Percentiles rank a stretch among this genome's conserved stretches.
These are phyloP conservation scores for Nemotelus nigrinus DNA, from an alignment of 2,888 invertebrate species.

Conservation along the genomic window DNA sequence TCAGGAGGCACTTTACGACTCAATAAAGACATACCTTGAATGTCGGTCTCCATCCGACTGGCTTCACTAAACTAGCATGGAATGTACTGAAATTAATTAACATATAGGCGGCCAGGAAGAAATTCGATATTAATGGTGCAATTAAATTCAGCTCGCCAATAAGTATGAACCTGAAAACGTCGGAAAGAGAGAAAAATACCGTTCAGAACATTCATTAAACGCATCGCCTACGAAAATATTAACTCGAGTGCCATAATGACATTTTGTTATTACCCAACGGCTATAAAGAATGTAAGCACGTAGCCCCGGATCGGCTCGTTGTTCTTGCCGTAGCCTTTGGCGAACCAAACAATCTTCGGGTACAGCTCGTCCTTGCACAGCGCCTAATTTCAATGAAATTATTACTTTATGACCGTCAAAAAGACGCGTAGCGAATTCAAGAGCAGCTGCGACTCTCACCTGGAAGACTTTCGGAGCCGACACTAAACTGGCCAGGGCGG, in stretches of 20 bases:
- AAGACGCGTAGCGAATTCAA: background rate
- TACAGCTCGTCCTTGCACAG: constrained; percentile 94
- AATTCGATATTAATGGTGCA: constrained; percentile 92
- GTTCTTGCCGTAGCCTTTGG: constrained; percentile 83
- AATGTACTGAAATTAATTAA: constrained; percentile 95
- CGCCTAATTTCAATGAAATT: constrained; percentile 68
- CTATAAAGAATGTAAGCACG: constrained; percentile 90
- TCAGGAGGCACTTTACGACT: too few relatives aligned
- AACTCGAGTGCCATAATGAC: background rate
- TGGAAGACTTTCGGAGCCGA: constrained; percentile 95
- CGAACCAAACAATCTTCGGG: constrained; percentile 91
- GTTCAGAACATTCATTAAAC: background rate
- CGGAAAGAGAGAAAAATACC: too few relatives aligned
- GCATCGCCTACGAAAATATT: background rate
- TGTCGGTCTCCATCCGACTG: constrained; percentile 89
- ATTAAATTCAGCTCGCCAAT: constrained; percentile 87
- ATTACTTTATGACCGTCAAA: constrained; percentile 25
- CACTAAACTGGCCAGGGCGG: constrained; percentile 94
- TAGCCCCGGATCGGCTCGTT: constrained; percentile 90
- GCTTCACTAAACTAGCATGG: constrained; percentile 89
- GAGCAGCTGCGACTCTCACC: constrained; percentile 58
- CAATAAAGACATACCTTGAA: constrained; percentile 72
- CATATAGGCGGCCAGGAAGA: constrained; percentile 92
- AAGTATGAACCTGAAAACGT: constrained; percentile 61
- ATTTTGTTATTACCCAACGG: constrained; percentile 76